Evolutionary conservation across 2,888 invertebrate genomes (phyloP), one percentile per base, ranked within the genome.

Genomic region (Ernsta delagoae): DNA sequence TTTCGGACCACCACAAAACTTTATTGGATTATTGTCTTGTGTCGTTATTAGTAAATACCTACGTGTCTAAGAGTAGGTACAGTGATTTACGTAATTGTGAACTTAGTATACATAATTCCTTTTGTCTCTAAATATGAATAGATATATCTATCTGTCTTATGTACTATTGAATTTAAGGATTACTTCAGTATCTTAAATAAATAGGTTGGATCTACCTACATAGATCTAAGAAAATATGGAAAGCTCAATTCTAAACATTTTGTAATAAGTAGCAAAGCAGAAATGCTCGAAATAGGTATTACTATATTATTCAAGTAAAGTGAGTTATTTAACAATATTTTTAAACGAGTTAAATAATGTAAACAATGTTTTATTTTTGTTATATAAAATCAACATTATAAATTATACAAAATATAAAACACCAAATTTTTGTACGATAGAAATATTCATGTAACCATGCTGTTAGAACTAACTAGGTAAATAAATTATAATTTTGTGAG

Each of bases 161-260:
- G 11, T 12, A 36, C 11, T 56, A 34, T 34, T 57, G 57, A 48
- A 34, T 61, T 34, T 61, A 48, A 48, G 31, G 8, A 45, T 60
- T 4, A 48, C 12, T 61, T 61, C 45, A 34, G n/a, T 48, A 48
- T 45, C 7, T 12, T n/a, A 5, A 3, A n/a, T 45, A 45, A 24
- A 24, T 24, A 24, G 24, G 24, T 24, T 24, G 24, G 24, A 24
- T 24, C 24, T 24, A 24, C 24, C 41, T 8, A 11, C 3, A 6
- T 48, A 48, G 2, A n/a, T 48, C 12, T 67, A 36, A 36, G 60
- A 72, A 60, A 45, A 59, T 56, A 59, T 56, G 82, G 79, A 80
- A 86, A 86, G 84, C 87, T 88, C 85, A 86, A 88, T 87, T 88
- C 86, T 86, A 86, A 87, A 86, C 71, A 78, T 76, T 77, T 77